A percentile compares a stretch with the other conserved stretches of the same genome.
phyloP scores from a whole-genome alignment of 2,113 vertebrate species.

The Vimba vimba region DNA sequence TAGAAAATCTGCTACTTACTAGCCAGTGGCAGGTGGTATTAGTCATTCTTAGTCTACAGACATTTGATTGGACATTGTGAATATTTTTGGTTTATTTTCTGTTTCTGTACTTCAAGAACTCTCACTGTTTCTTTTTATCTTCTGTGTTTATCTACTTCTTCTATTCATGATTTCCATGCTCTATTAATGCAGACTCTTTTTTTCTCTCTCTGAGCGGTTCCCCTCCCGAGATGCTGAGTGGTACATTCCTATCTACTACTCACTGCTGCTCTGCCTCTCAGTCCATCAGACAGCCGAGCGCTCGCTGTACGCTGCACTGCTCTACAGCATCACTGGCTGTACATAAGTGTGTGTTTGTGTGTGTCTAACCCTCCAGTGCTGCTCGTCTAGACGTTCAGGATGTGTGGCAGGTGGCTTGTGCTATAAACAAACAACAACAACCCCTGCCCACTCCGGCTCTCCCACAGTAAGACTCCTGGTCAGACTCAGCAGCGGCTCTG shows the following conservation, averaged over 20 bases:
- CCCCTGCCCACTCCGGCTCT: constrained; percentile 49
- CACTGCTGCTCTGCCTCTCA: constrained; percentile 33
- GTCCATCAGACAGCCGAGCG: constrained; percentile 43
- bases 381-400: background rate
- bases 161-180: constrained; percentile 11
- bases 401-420: constrained; percentile 11
- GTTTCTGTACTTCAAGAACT: too few relatives aligned
- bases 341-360: background rate
- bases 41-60: too few relatives aligned
- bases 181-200: constrained; percentile 38
- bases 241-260: constrained; percentile 52
- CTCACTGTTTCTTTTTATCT: background rate
- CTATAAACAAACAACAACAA: background rate
- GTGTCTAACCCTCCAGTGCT: background rate
- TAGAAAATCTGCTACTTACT: too few relatives aligned
- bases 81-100: too few relatives aligned
- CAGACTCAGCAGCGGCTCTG: constrained; percentile 67
- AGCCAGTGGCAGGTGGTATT: too few relatives aligned
- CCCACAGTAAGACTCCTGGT: constrained; percentile 65
- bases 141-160: background rate
- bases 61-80: too few relatives aligned
- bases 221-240: constrained; percentile 37
- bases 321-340: constrained; percentile 29
- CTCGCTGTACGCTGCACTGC: constrained; percentile 10
- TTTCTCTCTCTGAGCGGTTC: constrained; percentile 45